These are phyloP conservation scores for Ptiloglossa arizonensis DNA, from an alignment of 1,140 invertebrate genomes.

Conservation along the genomic window DNA sequence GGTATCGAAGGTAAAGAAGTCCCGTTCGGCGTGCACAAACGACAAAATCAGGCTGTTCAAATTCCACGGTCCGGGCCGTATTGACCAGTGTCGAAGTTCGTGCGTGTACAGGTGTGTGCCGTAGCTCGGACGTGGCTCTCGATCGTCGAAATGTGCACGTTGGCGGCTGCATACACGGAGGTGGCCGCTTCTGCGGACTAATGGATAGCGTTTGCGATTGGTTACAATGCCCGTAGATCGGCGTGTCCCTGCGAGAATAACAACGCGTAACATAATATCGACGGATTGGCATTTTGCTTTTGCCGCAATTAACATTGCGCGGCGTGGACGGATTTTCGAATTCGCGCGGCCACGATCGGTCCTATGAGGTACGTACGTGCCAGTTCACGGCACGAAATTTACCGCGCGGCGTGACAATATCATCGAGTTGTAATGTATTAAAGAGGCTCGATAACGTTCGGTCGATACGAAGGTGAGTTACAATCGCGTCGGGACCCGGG, in stretches of 20 bases:
- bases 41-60: slow-evolving; percentile 11
- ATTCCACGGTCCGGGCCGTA: slow-evolving; percentile 13
- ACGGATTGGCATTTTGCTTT: slow-evolving; percentile 67
- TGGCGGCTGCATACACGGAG: neutral
- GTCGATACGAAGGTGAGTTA: neutral
- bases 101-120: slow-evolving; percentile 52
- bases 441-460: slow-evolving; percentile 12
- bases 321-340: slow-evolving; percentile 48
- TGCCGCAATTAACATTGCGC: slow-evolving; percentile 58
- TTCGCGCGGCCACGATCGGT: slow-evolving; percentile 2
- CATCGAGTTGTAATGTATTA: slow-evolving; percentile 41
- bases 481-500: neutral
- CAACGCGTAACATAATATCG: slow-evolving; percentile 68
- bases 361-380: slow-evolving; percentile 6
- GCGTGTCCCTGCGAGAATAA: slow-evolving; percentile 56
- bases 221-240: slow-evolving; percentile 60
- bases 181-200: slow-evolving; percentile 46
- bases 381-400: slow-evolving; percentile 26
- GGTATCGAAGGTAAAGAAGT: neutral
- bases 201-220: slow-evolving; percentile 61
- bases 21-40: neutral
- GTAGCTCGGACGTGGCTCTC: slow-evolving; percentile 1
- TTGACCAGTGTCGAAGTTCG: slow-evolving; percentile 52
- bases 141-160: slow-evolving; percentile 38
- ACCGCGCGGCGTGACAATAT: slow-evolving; percentile 18